phyloP scores from a whole-genome alignment of 2,888 invertebrate species.

The Achlya flavicornis region DNA sequence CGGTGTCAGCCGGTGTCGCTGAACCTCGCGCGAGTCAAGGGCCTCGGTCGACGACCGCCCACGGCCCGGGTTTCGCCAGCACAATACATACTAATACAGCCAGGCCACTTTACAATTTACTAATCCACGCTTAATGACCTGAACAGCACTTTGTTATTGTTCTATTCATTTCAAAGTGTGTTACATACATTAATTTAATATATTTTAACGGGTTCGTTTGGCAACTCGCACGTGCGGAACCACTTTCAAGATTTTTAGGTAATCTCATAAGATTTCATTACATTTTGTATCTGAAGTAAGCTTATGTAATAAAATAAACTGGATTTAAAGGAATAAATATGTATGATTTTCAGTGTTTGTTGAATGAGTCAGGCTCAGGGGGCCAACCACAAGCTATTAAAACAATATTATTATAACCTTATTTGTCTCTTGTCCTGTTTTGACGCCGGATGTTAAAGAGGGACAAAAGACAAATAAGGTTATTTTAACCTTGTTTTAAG shows the following conservation, averaged over 20 bases:
- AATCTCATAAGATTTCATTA: background rate
- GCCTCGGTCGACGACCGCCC: slow-evolving; percentile 81
- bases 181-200: slow-evolving; percentile 11
- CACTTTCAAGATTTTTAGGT: background rate
- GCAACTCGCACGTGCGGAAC: background rate
- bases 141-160: slow-evolving; percentile 37
- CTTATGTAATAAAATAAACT: background rate
- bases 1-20: slow-evolving; percentile 72
- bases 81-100: slow-evolving; percentile 63
- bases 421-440: too few species aligned
- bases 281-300: background rate
- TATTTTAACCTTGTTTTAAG: too few species aligned
- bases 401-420: too few species aligned
- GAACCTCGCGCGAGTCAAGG: slow-evolving; percentile 80
- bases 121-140: slow-evolving; percentile 29
- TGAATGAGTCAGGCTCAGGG: background rate
- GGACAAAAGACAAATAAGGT: too few species aligned
- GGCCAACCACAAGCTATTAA: too few species aligned
- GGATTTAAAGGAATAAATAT: background rate
- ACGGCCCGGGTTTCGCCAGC: slow-evolving; percentile 66
- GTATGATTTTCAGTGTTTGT: background rate
- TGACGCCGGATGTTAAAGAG: too few species aligned
- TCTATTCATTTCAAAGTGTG: slow-evolving; percentile 21
- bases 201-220: slow-evolving; percentile 13
- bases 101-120: slow-evolving; percentile 56